Evolutionary conservation across 1,140 invertebrate species (phyloP).

Genomic region (Agrilus planipennis): DNA sequence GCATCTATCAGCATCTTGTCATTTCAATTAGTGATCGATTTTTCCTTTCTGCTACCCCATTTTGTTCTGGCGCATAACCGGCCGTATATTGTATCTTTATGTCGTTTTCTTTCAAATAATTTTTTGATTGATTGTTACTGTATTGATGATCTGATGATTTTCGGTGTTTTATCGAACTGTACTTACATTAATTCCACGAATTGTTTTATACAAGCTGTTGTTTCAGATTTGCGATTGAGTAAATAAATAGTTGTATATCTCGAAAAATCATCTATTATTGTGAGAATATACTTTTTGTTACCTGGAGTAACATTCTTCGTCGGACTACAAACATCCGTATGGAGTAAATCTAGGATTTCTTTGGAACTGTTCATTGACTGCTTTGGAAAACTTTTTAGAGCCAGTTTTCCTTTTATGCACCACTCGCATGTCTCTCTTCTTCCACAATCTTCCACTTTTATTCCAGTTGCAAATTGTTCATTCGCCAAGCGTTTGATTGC

Average conservation of each 20-base stretch:
- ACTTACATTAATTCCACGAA: neutral
- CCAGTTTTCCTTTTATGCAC: slow-evolving; percentile 26
- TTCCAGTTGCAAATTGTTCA: neutral
- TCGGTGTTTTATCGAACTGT: slow-evolving; percentile 13
- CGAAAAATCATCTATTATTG: slow-evolving; percentile 30
- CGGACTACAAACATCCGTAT: slow-evolving; percentile 32
- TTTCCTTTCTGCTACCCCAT: neutral
- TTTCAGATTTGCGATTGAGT: slow-evolving; percentile 31
- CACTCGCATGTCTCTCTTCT: slow-evolving; percentile 13
- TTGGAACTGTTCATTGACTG: slow-evolving; percentile 14
- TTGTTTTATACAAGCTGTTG: neutral
- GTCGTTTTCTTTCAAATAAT: neutral
- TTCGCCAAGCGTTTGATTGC: neutral
- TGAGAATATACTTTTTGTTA: slow-evolving; percentile 28
- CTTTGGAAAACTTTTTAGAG: slow-evolving; percentile 21
- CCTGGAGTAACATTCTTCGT: slow-evolving; percentile 22
- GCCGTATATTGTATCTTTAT: neutral
- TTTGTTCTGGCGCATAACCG: neutral
- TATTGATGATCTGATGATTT: neutral
- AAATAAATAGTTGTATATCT: slow-evolving; percentile 26
- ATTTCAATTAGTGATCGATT: neutral
- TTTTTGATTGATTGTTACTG: neutral
- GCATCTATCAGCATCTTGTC: neutral
- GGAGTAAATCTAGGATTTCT: slow-evolving; percentile 25
- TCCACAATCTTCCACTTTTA: neutral